Evolutionary conservation across 2,888 invertebrate species (phyloP).

Genomic region (Polydrusus tereticollis): DNA sequence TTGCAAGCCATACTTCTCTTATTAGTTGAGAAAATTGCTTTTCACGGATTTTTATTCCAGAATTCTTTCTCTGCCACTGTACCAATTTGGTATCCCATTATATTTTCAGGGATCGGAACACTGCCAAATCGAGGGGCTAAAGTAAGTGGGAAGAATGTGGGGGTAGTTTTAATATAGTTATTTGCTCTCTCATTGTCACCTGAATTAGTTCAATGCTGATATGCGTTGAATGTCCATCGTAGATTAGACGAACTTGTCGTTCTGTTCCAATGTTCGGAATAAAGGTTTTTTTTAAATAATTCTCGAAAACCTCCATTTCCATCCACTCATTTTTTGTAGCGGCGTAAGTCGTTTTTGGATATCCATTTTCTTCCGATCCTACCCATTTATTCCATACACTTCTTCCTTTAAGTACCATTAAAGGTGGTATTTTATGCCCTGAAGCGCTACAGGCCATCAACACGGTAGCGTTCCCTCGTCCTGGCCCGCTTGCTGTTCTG

Average conservation of each 20-base stretch:
- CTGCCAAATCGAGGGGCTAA: slow-evolving; percentile 55
- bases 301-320: slow-evolving; percentile 55
- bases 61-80: background rate
- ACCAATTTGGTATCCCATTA: slow-evolving; percentile 39
- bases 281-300: slow-evolving; percentile 54
- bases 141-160: slow-evolving; percentile 57
- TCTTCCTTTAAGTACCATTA: slow-evolving; percentile 3
- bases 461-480: slow-evolving; percentile 17
- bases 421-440: background rate
- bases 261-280: slow-evolving; percentile 52
- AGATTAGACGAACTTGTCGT: slow-evolving; percentile 52
- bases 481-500: slow-evolving; percentile 13
- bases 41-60: slow-evolving; percentile 24
- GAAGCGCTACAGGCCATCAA: background rate
- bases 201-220: slow-evolving; percentile 52
- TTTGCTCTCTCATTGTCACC: slow-evolving; percentile 5
- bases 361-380: background rate
- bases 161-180: slow-evolving; percentile 50
- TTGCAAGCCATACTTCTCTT: background rate
- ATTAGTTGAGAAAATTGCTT: slow-evolving; percentile 23
- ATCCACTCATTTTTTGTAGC: slow-evolving; percentile 55
- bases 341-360: slow-evolving; percentile 44
- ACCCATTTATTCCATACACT: background rate
- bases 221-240: slow-evolving; percentile 59
- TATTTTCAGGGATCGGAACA: slow-evolving; percentile 51